These are phyloP conservation scores for Cavia aperea DNA, from an alignment of 2,113 vertebrate species.

Conservation along the genomic window DNA sequence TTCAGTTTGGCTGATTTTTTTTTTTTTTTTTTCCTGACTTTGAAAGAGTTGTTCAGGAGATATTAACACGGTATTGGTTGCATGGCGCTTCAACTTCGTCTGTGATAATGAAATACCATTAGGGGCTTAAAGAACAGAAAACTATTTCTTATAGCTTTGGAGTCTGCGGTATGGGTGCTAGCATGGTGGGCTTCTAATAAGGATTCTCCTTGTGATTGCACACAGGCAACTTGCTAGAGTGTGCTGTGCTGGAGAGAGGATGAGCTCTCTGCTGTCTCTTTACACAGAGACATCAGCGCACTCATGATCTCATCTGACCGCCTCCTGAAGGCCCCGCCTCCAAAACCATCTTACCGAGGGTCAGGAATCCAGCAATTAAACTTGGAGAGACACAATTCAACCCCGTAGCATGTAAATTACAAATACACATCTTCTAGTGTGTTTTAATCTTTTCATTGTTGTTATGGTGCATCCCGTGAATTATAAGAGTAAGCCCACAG, in stretches of 20 bases:
- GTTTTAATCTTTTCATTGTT: background rate
- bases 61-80: background rate
- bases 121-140: background rate
- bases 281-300: background rate
- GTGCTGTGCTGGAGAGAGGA: background rate
- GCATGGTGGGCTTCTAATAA: background rate
- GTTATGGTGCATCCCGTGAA: background rate
- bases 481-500: background rate
- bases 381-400: background rate
- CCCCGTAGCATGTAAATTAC: background rate
- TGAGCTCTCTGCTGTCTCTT: background rate
- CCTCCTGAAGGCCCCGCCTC: background rate
- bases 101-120: background rate
- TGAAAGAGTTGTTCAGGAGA: background rate
- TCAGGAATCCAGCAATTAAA: background rate
- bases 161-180: background rate
- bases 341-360: background rate
- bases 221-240: background rate
- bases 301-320: background rate
- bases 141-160: background rate
- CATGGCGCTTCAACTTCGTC: background rate
- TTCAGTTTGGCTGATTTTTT: conserved; percentile 12
- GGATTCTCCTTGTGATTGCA: background rate
- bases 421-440: background rate
- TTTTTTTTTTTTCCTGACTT: background rate